Evolutionary conservation across 64 coral and sea anemone genomes (phyloP).

Genomic region (Exaiptasia diaphana): DNA sequence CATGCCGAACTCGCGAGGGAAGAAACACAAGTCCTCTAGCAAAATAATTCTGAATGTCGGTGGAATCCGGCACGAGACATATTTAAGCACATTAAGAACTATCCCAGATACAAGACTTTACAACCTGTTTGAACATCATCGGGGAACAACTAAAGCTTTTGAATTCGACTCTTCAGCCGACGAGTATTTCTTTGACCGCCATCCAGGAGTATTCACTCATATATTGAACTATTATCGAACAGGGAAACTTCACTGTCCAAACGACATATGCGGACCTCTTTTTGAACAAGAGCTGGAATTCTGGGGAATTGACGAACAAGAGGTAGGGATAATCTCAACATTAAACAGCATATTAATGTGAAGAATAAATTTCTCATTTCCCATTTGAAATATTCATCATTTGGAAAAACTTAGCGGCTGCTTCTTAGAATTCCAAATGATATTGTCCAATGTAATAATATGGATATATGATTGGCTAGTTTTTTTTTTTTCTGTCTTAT

Average conservation of each 20-base stretch:
- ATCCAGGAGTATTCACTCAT: conserved; percentile 79
- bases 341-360: too few relatives aligned
- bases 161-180: conserved; percentile 68
- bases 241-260: conserved; percentile 76
- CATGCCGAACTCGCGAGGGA: not conserved
- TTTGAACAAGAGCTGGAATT: conserved; percentile 83
- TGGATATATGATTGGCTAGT: too few relatives aligned
- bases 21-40: conserved; percentile 68
- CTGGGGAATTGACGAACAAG: conserved; percentile 90
- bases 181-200: conserved; percentile 89
- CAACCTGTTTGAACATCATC: conserved; percentile 77
- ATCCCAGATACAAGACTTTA: conserved; percentile 88
- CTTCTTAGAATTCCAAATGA: too few relatives aligned
- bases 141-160: conserved; percentile 35
- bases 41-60: conserved; percentile 82
- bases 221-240: conserved; percentile 90
- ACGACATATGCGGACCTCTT: conserved; percentile 76
- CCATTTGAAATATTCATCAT: too few relatives aligned
- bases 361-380: too few relatives aligned
- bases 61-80: conserved; percentile 72
- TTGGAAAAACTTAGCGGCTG: too few relatives aligned
- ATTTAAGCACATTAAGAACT: conserved; percentile 63
- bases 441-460: too few relatives aligned
- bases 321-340: conserved; percentile 29
- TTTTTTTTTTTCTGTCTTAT: too few relatives aligned